Evolutionary conservation across 2,888 invertebrate species (phyloP).

Genomic region (Galerucella pusilla): DNA sequence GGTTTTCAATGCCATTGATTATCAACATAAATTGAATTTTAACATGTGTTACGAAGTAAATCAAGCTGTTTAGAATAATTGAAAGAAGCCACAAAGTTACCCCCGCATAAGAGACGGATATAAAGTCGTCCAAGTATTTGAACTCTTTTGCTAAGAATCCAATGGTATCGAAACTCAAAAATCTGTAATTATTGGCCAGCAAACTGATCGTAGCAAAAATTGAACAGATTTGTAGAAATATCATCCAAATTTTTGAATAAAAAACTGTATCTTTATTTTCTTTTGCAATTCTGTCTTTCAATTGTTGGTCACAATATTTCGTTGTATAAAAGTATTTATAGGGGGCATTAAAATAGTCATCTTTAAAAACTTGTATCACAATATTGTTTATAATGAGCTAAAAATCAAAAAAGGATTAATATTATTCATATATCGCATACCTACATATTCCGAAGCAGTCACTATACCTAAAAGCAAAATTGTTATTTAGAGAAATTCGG

Average conservation of each 20-base stretch:
- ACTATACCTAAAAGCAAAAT: too few relatives aligned
- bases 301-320: neutral
- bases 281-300: neutral
- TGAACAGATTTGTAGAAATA: neutral
- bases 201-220: neutral
- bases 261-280: neutral
- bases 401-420: neutral
- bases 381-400: neutral
- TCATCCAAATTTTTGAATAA: neutral
- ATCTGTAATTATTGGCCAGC: neutral
- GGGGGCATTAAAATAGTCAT: neutral
- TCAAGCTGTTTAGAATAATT: neutral
- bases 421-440: neutral
- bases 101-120: neutral
- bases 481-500: too few relatives aligned
- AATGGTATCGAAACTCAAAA: neutral
- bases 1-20: neutral
- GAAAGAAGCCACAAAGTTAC: neutral
- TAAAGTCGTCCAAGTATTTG: neutral
- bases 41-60: neutral
- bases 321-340: neutral
- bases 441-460: too few relatives aligned
- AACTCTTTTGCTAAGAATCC: neutral
- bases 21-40: conserved; percentile 1
- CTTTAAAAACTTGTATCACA: neutral